These are phyloP conservation scores for Cyprinella venusta DNA, from an alignment of 2,797 vertebrate genomes.

Conservation along the genomic window DNA sequence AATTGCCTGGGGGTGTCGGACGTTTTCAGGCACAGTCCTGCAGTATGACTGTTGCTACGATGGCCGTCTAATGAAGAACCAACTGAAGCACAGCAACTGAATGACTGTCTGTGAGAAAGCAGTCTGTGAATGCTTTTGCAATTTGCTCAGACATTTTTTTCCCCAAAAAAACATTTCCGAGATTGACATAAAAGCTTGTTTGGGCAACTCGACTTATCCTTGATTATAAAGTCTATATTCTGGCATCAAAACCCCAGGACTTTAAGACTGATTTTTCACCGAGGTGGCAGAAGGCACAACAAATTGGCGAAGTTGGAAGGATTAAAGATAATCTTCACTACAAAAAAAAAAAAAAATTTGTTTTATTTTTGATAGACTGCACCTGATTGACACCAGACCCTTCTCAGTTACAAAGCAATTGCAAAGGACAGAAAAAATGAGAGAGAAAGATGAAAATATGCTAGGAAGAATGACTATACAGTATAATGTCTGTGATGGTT, in stretches of 20 bases:
- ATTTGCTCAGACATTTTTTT: neutral
- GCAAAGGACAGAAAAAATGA: neutral
- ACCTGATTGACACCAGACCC: neutral
- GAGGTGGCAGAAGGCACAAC: neutral
- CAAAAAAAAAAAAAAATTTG: no score
- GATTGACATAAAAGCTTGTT: neutral
- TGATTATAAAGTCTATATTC: neutral
- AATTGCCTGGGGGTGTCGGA: neutral
- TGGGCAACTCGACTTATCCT: neutral
- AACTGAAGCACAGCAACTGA: constrained; percentile 2
- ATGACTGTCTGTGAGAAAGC: neutral
- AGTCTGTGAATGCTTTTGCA: neutral
- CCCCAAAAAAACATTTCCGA: neutral
- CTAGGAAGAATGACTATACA: neutral
- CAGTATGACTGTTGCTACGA: constrained; percentile 5
- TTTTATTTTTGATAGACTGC: neutral
- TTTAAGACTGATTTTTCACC: neutral
- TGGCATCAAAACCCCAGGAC: neutral
- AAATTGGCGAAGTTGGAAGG: neutral
- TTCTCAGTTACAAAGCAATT: neutral
- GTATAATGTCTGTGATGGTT: constrained; percentile 12
- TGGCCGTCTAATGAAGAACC: neutral
- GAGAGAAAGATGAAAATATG: neutral
- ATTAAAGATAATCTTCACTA: no score
- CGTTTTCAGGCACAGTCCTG: neutral